Conservation (phyloP, 1,140 invertebrate genomes). For the Bradynema listronoti region DNA sequence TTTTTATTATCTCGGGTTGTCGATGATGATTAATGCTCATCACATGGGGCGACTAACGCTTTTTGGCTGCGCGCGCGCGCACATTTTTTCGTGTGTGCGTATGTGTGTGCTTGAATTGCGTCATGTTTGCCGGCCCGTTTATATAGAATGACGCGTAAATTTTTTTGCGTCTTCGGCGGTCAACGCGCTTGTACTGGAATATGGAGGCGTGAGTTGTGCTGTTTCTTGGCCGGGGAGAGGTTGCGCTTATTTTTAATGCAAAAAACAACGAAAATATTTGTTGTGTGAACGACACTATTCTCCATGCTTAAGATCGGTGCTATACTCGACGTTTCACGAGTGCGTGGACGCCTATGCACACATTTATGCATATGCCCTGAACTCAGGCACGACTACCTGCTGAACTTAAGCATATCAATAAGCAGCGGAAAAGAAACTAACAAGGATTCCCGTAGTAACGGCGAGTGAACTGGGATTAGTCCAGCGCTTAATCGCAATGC, state of each 20-base stretch:
- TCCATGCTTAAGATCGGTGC: neutral
- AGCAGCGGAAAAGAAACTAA: conserved; percentile 87
- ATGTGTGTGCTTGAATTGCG: too few species aligned
- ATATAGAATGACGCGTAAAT: too few species aligned
- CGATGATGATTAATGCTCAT: too few species aligned
- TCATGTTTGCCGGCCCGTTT: too few species aligned
- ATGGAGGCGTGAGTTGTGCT: conserved; percentile 2
- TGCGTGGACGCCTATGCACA: neutral
- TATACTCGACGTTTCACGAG: neutral
- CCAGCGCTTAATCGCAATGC: conserved; percentile 65
- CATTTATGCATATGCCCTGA: conserved; percentile 58
- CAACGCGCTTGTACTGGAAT: too few species aligned
- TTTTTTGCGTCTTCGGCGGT: too few species aligned
- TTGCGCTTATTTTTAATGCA: too few species aligned
- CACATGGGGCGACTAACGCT: too few species aligned
- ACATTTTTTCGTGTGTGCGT: too few species aligned
- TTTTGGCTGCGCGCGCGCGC: neutral
- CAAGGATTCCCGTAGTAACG: conserved; percentile 77
- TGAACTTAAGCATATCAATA: conserved; percentile 81
- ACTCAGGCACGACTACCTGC: conserved; percentile 69
- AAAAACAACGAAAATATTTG: too few species aligned
- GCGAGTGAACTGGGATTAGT: conserved; percentile 75
- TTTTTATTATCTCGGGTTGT: too few species aligned
- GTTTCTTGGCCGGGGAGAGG: neutral
- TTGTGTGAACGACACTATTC: neutral